phyloP scores from a whole-genome alignment of 2,888 invertebrate species.

The Macaria liturata region DNA sequence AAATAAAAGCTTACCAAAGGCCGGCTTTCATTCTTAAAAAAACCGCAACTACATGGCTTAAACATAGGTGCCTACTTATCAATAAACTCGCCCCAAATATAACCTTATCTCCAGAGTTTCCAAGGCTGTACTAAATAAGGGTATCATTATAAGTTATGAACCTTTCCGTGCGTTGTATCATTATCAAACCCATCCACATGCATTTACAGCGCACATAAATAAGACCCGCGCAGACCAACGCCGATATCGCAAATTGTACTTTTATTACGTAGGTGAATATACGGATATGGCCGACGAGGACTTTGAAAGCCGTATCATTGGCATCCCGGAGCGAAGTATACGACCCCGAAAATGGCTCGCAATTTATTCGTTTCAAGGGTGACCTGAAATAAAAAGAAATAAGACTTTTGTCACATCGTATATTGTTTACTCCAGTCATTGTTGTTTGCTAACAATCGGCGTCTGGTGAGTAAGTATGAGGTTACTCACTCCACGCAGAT shows the following conservation, averaged over 20 bases:
- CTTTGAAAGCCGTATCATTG: conserved; percentile 67
- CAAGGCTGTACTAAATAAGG: conserved; percentile 5
- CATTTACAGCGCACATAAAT: conserved; percentile 30
- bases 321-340: conserved; percentile 71
- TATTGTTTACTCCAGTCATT: conserved; percentile 65
- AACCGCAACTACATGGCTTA: no score
- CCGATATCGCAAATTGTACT: conserved; percentile 51
- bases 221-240: conserved; percentile 33
- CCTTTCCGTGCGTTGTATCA: conserved; percentile 28
- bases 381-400: conserved; percentile 72
- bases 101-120: not conserved
- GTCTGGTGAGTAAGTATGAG: conserved; percentile 41
- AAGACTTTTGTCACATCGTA: conserved; percentile 73
- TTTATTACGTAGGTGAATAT: conserved; percentile 44
- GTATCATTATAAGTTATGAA: conserved; percentile 17
- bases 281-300: conserved; percentile 51
- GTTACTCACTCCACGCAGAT: conserved; percentile 32
- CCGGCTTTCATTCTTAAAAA: conserved; percentile 1
- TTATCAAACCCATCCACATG: conserved; percentile 30
- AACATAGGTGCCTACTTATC: no score
- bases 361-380: conserved; percentile 78
- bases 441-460: conserved; percentile 48
- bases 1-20: conserved; percentile 31
- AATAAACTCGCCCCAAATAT: no score
- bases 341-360: conserved; percentile 75